Base-by-base conservation (phyloP, 2,888 invertebrate genomes). In the Taphrorychus bicolor region DNA sequence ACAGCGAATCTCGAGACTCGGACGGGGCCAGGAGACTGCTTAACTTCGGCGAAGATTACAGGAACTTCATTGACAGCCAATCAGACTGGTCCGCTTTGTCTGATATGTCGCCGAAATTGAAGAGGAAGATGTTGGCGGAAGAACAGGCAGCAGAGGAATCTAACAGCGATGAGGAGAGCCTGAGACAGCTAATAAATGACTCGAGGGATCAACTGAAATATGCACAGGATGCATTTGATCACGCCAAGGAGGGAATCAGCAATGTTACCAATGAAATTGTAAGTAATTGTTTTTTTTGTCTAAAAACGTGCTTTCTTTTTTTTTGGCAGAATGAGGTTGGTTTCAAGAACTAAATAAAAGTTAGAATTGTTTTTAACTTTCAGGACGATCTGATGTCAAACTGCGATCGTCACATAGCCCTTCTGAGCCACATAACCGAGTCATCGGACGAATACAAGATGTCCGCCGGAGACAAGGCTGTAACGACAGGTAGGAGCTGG, bases 31-130 rank as follows among this genome's bases (percentile, higher is more conserved):
- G 93, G 66, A 87, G 89, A 70, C 84, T 95, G 16, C 83, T 94
- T 72, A 94, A 95, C 79, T 94, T 94, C 79, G 94, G 94, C 24
- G 95, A 95, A 81, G 95, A 95, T 83, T 95, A 95, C 83, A 87
- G 94, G 79, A 92, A 91, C 76, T 94, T 90, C 83, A 86, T 95
- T 57, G 95, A 94, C 84, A 94, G 94, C 70, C 94, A 94, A 79
- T 95, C 94, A 0, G 95, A 95, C 83, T 93, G 94, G 83, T 92
- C 92, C 56, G 91, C 91, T 48, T 82, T 85, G 73, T 82, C 84
- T 23, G 83, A 83, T 67, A 79, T 83, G 74, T 85, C 85, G 22
- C 84, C 85, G 14, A 83, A 81, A 62, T 78, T 83, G 64, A 78
- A 79, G 71, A 71, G 82, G 63, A 75, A 76, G 64, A 56, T 71